phyloP scores from a whole-genome alignment of 1,140 invertebrate genomes.

The Portunus trituberculatus region DNA sequence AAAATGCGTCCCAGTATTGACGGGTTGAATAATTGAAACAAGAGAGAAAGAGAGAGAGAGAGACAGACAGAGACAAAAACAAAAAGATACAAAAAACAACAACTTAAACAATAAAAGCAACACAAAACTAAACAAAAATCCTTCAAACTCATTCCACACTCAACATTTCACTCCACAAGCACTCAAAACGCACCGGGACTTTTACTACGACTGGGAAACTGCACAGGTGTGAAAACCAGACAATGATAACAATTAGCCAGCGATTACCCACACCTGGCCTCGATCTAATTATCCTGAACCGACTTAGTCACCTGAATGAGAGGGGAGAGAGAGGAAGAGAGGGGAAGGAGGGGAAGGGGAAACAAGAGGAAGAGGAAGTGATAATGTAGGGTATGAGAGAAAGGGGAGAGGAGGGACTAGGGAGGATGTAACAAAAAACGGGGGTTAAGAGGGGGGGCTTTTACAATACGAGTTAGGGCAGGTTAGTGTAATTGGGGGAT shows the following conservation, averaged over 20 bases:
- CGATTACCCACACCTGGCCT: slow-evolving; percentile 67
- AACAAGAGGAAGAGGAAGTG: not conserved
- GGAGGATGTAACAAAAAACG: slow-evolving; percentile 53
- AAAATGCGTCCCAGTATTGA: too few relatives aligned
- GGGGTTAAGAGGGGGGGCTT: slow-evolving; percentile 1
- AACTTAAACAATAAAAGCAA: not conserved
- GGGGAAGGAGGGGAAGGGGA: not conserved
- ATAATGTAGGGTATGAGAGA: not conserved
- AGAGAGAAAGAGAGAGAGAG: slow-evolving; percentile 24
- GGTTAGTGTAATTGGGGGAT: slow-evolving; percentile 53
- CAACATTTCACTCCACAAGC: too few relatives aligned
- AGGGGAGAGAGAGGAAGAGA: not conserved
- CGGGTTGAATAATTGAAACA: too few relatives aligned
- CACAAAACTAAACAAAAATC: not conserved
- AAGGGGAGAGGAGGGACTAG: not conserved
- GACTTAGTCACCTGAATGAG: slow-evolving; percentile 57
- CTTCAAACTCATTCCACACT: too few relatives aligned
- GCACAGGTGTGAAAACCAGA: slow-evolving; percentile 72
- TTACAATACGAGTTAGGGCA: slow-evolving; percentile 5
- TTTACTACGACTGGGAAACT: not conserved
- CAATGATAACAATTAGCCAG: slow-evolving; percentile 72
- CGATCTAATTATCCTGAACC: slow-evolving; percentile 62
- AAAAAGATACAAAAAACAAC: not conserved
- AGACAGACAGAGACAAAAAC: not conserved
- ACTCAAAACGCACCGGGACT: not conserved